Conservation (phyloP, 2,113 vertebrate genomes). For the Nipponia nippon region DNA sequence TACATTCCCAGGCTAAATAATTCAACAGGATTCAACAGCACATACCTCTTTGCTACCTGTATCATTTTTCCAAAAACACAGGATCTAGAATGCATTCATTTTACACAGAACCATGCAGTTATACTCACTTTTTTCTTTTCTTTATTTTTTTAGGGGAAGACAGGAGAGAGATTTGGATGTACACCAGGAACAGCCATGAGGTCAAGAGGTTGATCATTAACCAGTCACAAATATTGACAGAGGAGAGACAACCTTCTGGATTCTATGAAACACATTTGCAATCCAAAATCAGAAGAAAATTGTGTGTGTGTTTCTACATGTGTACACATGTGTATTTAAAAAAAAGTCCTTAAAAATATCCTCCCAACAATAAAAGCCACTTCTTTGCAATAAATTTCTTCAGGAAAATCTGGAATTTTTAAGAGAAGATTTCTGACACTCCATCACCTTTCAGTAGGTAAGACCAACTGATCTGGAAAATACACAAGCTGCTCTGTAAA, state of each 20-base stretch:
- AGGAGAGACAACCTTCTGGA: neutral
- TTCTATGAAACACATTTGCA: neutral
- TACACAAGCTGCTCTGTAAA: neutral
- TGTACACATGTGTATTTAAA: neutral
- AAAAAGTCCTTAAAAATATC: neutral
- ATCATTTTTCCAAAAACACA: neutral
- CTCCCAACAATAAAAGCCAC: neutral
- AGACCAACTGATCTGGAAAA: neutral
- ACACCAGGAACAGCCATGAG: neutral
- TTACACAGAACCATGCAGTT: neutral
- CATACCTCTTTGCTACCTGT: neutral
- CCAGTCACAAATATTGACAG: conserved; percentile 69
- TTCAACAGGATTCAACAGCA: fast-evolving
- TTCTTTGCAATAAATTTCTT: neutral
- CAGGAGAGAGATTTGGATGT: conserved; percentile 1
- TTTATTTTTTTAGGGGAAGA: neutral
- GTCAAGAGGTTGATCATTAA: conserved; percentile 62
- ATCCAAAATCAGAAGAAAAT: neutral
- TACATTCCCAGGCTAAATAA: neutral
- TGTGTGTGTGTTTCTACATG: neutral
- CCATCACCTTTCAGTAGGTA: neutral
- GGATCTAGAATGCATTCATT: neutral
- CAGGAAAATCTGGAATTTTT: neutral
- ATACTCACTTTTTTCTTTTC: conserved; percentile 16
- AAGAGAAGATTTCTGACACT: neutral